Evolutionary conservation across 2,797 vertebrate species (phyloP).

Genomic region (Oreochromis grahami): DNA sequence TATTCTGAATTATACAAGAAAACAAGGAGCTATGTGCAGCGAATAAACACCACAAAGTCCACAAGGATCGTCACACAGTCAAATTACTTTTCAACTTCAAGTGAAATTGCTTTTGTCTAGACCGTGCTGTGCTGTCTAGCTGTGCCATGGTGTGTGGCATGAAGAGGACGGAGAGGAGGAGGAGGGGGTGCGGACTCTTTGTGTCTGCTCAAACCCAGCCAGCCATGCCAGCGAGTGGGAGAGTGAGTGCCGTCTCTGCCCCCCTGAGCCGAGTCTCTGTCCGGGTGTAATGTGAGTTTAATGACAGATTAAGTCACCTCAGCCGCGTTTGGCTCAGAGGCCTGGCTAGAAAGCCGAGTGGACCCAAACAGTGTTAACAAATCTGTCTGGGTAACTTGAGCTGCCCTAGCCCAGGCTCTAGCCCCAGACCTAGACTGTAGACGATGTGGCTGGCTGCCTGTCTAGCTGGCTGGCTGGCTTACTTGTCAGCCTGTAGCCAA

Average conservation of each 20-base stretch:
- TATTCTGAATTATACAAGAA: not conserved
- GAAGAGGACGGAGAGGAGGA: conserved; percentile 53
- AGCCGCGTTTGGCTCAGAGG: conserved; percentile 71
- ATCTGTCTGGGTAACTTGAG: conserved; percentile 82
- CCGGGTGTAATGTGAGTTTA: conserved; percentile 81
- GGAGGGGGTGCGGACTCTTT: conserved; percentile 52
- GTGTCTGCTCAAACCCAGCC: conserved; percentile 71
- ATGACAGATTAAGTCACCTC: conserved; percentile 84
- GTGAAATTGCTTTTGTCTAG: conserved; percentile 76
- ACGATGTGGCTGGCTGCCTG: conserved; percentile 69
- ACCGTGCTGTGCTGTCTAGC: conserved; percentile 66
- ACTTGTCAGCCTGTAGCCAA: conserved; percentile 57
- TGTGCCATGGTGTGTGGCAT: conserved; percentile 75
- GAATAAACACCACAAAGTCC: conserved; percentile 14
- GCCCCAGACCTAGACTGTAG: conserved; percentile 69
- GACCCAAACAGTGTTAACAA: conserved; percentile 84
- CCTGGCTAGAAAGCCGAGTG: conserved; percentile 72
- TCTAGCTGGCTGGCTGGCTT: conserved; percentile 62
- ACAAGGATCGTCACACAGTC: conserved; percentile 54
- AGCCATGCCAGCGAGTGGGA: conserved; percentile 72
- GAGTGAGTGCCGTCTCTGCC: conserved; percentile 69
- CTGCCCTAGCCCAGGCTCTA: conserved; percentile 68
- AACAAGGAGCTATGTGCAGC: conserved; percentile 3
- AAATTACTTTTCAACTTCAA: conserved; percentile 69
- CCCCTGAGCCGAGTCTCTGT: conserved; percentile 72